These are phyloP conservation scores for Melanerpes formicivorus DNA, from an alignment of 2,113 vertebrate species.

Conservation along the genomic window DNA sequence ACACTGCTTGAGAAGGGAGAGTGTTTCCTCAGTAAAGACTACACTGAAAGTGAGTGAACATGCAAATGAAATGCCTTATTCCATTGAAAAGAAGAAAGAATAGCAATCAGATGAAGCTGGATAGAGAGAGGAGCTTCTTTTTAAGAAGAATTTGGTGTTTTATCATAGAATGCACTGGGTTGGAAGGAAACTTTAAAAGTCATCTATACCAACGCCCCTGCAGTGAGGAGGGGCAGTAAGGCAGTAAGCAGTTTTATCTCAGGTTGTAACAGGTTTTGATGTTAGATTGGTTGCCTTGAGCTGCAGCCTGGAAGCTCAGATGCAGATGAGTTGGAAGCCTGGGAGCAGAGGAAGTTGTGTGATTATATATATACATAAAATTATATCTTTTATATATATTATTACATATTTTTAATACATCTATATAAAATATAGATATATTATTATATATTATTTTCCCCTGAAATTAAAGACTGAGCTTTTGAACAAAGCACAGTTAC, in stretches of 20 bases:
- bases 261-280: neutral
- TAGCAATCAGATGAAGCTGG: neutral
- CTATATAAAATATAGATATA: too few relatives aligned
- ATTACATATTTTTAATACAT: too few relatives aligned
- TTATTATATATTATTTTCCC: too few relatives aligned
- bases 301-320: neutral
- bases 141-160: neutral
- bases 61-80: neutral
- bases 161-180: too few relatives aligned
- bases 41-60: neutral
- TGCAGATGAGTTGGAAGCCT: neutral
- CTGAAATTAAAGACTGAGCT: neutral
- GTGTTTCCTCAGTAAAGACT: neutral
- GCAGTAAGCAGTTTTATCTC: neutral
- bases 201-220: too few relatives aligned
- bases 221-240: too few relatives aligned
- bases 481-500: neutral
- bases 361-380: neutral
- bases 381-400: too few relatives aligned
- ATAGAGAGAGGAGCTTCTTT: neutral
- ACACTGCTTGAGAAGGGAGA: neutral
- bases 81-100: neutral
- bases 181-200: too few relatives aligned
- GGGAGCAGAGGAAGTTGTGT: neutral
- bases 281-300: neutral